These are phyloP conservation scores for Panthera uncia DNA, from an alignment of 2,113 vertebrate genomes.

Conservation along the genomic window DNA sequence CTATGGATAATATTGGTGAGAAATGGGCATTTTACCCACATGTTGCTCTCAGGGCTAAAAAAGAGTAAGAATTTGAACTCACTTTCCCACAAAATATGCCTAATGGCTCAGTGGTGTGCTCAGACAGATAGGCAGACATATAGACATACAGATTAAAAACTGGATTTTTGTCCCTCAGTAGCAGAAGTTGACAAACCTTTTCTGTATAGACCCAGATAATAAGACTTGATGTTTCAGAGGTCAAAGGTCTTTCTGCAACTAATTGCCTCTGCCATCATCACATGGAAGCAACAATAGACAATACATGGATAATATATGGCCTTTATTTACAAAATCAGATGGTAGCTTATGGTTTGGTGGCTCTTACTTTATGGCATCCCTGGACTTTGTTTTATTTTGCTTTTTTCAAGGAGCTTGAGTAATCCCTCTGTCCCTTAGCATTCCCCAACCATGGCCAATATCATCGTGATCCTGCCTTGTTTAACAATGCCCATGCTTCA, in stretches of 20 bases:
- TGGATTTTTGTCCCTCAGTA: neutral
- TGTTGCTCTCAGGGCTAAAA: neutral
- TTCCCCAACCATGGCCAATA: neutral
- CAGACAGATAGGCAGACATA: neutral
- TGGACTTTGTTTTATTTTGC: neutral
- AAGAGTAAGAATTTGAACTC: neutral
- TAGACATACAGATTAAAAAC: neutral
- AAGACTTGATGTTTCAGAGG: neutral
- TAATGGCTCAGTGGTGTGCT: neutral
- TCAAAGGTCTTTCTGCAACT: neutral
- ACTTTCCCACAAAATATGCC: neutral
- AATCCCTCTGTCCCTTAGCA: neutral
- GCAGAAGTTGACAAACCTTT: neutral
- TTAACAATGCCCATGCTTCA: neutral
- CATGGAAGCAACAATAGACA: neutral
- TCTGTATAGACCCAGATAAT: neutral
- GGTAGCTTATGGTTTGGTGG: neutral
- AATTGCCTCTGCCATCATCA: neutral
- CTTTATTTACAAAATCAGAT: neutral
- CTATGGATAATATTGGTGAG: neutral
- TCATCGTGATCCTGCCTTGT: neutral
- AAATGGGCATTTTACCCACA: neutral
- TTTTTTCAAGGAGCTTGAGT: neutral
- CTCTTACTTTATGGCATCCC: neutral
- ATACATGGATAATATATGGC: neutral